These are phyloP conservation scores for Popillia japonica DNA, from an alignment of 1,140 invertebrate species.

Conservation along the genomic window DNA sequence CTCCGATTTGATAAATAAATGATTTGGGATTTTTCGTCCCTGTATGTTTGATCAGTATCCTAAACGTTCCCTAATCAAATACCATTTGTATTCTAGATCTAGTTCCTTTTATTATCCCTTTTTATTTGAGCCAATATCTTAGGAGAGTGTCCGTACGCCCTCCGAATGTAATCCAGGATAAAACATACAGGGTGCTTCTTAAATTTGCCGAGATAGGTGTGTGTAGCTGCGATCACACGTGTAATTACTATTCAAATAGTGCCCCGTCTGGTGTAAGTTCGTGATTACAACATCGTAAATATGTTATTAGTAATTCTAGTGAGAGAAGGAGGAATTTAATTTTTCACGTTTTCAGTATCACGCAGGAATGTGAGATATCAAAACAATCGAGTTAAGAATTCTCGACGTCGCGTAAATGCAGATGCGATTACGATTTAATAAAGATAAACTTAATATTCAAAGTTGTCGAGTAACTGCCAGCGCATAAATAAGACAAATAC, in stretches of 20 bases:
- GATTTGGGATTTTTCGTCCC: no score
- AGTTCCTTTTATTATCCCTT: background rate
- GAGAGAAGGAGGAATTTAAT: slow-evolving; percentile 1
- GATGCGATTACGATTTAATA: no score
- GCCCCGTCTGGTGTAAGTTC: background rate
- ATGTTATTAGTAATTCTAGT: slow-evolving; percentile 5
- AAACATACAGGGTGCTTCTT: background rate
- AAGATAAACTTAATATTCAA: no score
- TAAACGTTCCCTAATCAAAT: background rate
- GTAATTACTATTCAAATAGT: background rate
- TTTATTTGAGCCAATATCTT: slow-evolving; percentile 7
- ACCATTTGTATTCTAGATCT: slow-evolving; percentile 1
- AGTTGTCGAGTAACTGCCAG: no score
- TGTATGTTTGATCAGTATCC: no score
- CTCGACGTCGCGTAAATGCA: no score
- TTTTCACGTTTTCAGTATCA: background rate
- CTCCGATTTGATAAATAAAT: no score
- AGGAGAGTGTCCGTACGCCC: background rate
- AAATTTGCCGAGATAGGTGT: background rate
- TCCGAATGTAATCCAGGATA: background rate
- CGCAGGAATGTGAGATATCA: background rate
- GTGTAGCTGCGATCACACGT: background rate
- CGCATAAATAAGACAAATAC: no score
- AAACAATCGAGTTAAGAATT: background rate
- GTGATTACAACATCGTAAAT: background rate